Evolutionary conservation across 2,888 invertebrate genomes (phyloP).

Genomic region (Chloroclysta siterata): DNA sequence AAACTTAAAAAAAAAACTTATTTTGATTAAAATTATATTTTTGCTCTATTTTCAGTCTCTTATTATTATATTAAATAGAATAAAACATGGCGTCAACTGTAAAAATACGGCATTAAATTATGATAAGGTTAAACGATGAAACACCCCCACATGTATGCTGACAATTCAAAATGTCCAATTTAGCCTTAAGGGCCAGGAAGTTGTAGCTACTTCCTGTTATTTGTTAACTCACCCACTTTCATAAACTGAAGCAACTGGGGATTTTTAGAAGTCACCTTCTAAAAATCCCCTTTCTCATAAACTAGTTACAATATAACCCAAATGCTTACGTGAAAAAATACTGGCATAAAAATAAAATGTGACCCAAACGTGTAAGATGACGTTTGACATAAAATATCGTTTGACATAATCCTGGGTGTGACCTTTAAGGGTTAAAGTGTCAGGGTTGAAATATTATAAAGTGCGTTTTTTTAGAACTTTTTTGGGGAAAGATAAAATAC

Average conservation of each 20-base stretch:
- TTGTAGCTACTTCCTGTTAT: slow-evolving; percentile 1
- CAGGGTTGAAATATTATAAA: slow-evolving; percentile 25
- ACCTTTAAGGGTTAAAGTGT: slow-evolving; percentile 44
- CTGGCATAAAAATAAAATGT: slow-evolving; percentile 58
- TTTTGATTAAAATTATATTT: neutral
- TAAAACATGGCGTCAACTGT: neutral
- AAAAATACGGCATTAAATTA: neutral
- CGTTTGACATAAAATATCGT: slow-evolving; percentile 60
- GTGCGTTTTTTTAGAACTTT: neutral
- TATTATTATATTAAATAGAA: too few species aligned
- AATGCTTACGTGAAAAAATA: slow-evolving; percentile 44
- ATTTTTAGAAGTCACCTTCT: slow-evolving; percentile 22
- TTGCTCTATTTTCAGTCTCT: too few species aligned
- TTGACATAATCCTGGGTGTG: slow-evolving; percentile 53
- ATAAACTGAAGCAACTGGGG: slow-evolving; percentile 12
- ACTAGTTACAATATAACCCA: slow-evolving; percentile 32
- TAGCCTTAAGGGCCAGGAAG: neutral
- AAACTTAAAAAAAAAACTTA: neutral
- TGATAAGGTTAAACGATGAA: neutral
- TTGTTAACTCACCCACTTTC: slow-evolving; percentile 1
- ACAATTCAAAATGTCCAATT: slow-evolving; percentile 34
- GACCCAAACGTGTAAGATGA: slow-evolving; percentile 57
- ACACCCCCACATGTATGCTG: neutral
- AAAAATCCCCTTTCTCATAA: slow-evolving; percentile 22
- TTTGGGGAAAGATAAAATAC: neutral